Percentiles rank a stretch among this genome's conserved stretches.
phyloP scores from a whole-genome alignment of 1,140 invertebrate genomes.

The Calosoma granatense region DNA sequence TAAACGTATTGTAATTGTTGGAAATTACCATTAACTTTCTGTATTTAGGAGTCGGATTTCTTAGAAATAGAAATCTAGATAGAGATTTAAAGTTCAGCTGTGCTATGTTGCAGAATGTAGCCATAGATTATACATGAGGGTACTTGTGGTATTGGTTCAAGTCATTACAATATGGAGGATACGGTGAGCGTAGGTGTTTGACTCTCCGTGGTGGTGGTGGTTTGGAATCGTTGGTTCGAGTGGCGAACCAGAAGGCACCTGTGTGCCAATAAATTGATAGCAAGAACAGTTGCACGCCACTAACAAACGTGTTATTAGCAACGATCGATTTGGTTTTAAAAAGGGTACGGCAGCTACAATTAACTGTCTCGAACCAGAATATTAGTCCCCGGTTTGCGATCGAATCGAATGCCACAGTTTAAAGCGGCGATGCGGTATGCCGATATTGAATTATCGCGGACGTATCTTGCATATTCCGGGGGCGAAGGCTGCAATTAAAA shows the following conservation, averaged over 20 bases:
- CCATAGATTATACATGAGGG: neutral
- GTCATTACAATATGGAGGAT: no score
- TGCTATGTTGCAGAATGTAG: neutral
- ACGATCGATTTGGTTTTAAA: neutral
- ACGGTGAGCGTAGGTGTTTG: no score
- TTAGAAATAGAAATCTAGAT: neutral
- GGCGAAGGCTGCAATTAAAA: neutral
- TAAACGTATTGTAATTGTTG: neutral
- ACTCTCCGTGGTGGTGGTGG: no score
- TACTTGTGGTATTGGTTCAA: neutral
- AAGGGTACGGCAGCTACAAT: neutral
- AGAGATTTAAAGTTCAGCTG: neutral
- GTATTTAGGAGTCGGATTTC: neutral
- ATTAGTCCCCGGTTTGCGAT: neutral
- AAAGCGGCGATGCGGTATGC: neutral
- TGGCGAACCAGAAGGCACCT: neutral
- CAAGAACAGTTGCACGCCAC: neutral
- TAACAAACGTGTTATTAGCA: neutral
- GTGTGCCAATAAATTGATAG: neutral
- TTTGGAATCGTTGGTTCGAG: no score
- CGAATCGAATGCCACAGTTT: neutral
- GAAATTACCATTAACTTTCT: neutral
- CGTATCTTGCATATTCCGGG: neutral
- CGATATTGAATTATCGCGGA: neutral
- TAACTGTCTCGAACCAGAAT: neutral